phyloP scores from a whole-genome alignment of 2,888 invertebrate species.

The Eristalinus aeneus region DNA sequence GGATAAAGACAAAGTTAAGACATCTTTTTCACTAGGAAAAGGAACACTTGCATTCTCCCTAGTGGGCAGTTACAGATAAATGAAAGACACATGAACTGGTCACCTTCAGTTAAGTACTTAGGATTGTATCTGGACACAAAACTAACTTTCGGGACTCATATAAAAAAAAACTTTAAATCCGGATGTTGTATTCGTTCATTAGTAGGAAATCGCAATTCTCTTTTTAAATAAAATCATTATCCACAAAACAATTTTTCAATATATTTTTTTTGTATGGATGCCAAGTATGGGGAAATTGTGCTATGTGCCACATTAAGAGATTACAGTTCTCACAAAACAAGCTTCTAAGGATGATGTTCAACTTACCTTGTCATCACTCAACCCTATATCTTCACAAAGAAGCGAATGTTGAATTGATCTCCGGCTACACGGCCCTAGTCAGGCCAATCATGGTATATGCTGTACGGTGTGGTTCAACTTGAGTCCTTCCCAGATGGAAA shows the following conservation, averaged over 20 bases:
- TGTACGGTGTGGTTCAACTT: no score
- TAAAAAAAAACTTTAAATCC: background rate
- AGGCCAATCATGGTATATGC: no score
- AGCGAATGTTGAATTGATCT: background rate
- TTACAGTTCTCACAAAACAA: background rate
- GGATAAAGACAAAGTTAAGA: no score
- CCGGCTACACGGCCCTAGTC: no score
- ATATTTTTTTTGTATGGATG: background rate
- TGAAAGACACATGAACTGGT: no score
- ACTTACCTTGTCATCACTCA: background rate
- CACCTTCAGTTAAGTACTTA: background rate
- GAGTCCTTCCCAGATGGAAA: no score
- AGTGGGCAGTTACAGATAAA: no score
- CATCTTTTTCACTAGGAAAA: no score
- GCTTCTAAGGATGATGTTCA: background rate
- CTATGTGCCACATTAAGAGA: background rate
- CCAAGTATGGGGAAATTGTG: conserved; percentile 11
- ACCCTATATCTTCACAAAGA: background rate
- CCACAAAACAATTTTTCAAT: background rate
- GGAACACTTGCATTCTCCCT: no score
- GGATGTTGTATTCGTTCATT: background rate
- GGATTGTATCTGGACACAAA: background rate
- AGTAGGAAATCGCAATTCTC: background rate
- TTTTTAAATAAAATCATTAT: conserved; percentile 1
- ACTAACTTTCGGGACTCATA: background rate